Base-by-base conservation (phyloP, 2,888 invertebrate species). In the Dryadula phaetusa region DNA sequence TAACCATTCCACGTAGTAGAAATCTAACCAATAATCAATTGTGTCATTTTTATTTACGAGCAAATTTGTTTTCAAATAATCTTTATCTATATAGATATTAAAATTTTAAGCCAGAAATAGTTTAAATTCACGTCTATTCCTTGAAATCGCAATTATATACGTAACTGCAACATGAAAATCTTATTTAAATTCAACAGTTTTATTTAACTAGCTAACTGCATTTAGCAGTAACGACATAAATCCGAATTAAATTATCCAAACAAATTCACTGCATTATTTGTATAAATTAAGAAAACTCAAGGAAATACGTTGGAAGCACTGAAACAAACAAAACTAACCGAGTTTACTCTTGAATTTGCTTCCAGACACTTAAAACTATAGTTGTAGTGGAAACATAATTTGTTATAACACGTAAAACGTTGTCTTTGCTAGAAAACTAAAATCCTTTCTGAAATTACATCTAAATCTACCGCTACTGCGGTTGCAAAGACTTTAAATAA, bases 331-430 rank as follows among this genome's bases (percentile, higher is more conserved):
- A 64, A 37, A 61, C 46, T 34, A 64, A 64, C 64, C 18, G 42
- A 64, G 40, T 63, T 63, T 40, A 49, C 53, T 67, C 52, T 28
- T 37, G 53, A 64, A 60, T 60, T 28, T 42, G 40, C 62, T 65
- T 40, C 60, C 34, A 22, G 42, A 53, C 66, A 61, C 34, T 66
- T 42, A 62, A 65, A 37, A 42, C 53, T 53, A 46, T 46, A 53
- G 52, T 22, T 65, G 22, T 47, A 47, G 52, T 46, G 42, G 63
- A 66, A 47, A 66, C 62, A 66, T 69, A 66, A 66, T 65, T 69
- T 65, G 65, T 69, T 66, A 56, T 69, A 54, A 69, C 69, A 66
- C 69, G 69, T 69, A 69, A 69, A 66, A 69, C 66, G 66, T 69
- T 66, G 69, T 66, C 63, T 64, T 40, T 25, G 28, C 66, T 52